Base-by-base conservation (phyloP, 2,888 invertebrate genomes). In the Ophion obscuratus region DNA sequence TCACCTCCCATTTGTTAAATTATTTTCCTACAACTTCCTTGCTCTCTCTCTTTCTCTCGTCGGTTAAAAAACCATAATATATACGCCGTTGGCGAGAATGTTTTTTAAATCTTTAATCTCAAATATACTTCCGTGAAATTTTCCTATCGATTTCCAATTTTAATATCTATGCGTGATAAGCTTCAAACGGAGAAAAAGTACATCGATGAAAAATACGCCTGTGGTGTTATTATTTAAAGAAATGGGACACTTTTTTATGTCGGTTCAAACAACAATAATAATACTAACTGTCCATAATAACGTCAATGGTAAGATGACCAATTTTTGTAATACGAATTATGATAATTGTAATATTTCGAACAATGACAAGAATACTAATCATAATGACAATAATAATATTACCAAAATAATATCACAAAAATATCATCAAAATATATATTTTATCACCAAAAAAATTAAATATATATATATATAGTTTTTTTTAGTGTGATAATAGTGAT, bases 141-240 rank as follows among this genome's bases (percentile, higher is more conserved):
- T 57, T 1, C 31, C 36, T 64, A 9, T 40, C 40, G 9, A 74
- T 79, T 31, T 44, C 3, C 81, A 82, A 78, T 78, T 81, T 31
- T 68, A 24, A n/a, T 57, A 40, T 53, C 68, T 24, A 68, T 31
- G 31, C 4, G 31, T 31, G 31, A 31, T 31, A 57, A 77, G 44
- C 27, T 20, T 47, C 59, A 31, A 57, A 24, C 44, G 17, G n/a
- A 57, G 31, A 7, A 17, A 61, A 78, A 70, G 70, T 44, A 27
- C 71, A 31, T 73, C 77, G 67, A 81, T 81, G 67, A 84, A 77
- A 77, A 73, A 24, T 40, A 59, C 67, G n/a, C 20, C 7, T 57
- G 53, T 66, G 17, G 0, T 64, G 3, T n/a, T 36, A 59, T 62
- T 68, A 47, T 44, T 4, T 11, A 20, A 20, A 40, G 31, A 31